These are phyloP conservation scores for Gambelia wislizenii DNA, from an alignment of 2,797 vertebrate species.

Conservation along the genomic window DNA sequence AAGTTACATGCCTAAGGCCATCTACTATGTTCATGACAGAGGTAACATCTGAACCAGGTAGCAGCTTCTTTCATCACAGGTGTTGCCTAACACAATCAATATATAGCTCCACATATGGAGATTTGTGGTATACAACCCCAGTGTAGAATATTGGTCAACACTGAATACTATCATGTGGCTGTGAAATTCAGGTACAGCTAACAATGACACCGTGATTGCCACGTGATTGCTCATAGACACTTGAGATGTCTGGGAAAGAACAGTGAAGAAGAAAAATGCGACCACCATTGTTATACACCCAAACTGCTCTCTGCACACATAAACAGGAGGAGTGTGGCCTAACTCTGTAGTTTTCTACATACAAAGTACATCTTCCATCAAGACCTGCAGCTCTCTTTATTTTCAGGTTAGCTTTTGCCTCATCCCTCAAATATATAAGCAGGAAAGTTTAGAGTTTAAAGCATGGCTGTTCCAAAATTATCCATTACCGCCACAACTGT, in stretches of 20 bases:
- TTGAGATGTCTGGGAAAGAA: neutral
- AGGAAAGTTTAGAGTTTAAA: neutral
- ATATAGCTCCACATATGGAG: too few species aligned
- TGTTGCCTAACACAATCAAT: too few species aligned
- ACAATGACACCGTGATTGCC: neutral
- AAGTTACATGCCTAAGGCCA: too few species aligned
- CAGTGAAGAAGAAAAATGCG: neutral
- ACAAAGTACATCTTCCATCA: too few species aligned
- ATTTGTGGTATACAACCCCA: neutral
- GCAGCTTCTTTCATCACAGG: too few species aligned
- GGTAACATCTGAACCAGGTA: too few species aligned
- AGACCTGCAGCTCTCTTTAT: too few species aligned
- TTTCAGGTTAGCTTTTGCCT: neutral
- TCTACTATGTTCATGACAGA: too few species aligned
- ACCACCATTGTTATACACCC: neutral
- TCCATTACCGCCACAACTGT: neutral
- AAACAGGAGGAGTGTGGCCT: neutral
- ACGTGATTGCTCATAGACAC: neutral
- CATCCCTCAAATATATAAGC: neutral
- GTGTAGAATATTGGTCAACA: neutral
- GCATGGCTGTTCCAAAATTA: neutral
- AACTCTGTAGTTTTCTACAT: too few species aligned
- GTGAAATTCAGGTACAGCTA: neutral
- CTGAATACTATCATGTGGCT: neutral
- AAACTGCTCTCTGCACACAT: neutral